Base-by-base conservation (phyloP, 2,797 vertebrate species). In the Oryzias sinensis region DNA sequence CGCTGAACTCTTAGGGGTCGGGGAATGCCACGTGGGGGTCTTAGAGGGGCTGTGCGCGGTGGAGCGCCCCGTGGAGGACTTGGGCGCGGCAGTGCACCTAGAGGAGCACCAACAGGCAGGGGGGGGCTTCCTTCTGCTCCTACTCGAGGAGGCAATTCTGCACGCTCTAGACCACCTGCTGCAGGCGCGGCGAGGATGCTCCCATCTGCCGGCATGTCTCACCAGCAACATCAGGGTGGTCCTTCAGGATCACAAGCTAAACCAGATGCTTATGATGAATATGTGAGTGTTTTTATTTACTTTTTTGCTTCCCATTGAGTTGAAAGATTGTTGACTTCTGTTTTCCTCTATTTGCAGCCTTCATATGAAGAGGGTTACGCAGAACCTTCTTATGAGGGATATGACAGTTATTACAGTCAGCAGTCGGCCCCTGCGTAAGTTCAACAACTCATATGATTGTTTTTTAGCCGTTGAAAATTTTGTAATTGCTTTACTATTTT, bases 331-430 rank as follows among this genome's bases (percentile, higher is more conserved):
- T 37, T 11, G 9, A 11, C 25, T 17, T 25, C 22, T 52, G 16
- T 6, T 47, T 16, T 42, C 22, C 1, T 40, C 62, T 49, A 15
- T 7, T 14, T 62, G 2, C 59, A 88, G 82, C 0, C 82, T 80
- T 51, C 87, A 90, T 90, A 89, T 64, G 89, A 89, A 14, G 88
- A 90, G 14, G 65, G 80, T 1, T 90, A 89, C 2, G 68, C 82
- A 49, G 89, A 89, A 40, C 61, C 74, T 88, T 81, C 93, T 22
- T 99, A 98, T 61, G 96, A 99, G 60, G 86, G 89, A 2, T 99
- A 99, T 42, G 97, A 98, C 70, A 91, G 77, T 67, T 98, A 98
- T 80, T 99, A 98, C 75, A 95, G 84, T 82, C 97, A 98, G 77
- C 91, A 93, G 67, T 88, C 92, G 68, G 87, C 91, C 17, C 94